A percentile compares a stretch with the other conserved stretches of the same genome.
Evolutionary conservation across 2,888 invertebrate species (phyloP).

Genomic region (Polyploca ridens): DNA sequence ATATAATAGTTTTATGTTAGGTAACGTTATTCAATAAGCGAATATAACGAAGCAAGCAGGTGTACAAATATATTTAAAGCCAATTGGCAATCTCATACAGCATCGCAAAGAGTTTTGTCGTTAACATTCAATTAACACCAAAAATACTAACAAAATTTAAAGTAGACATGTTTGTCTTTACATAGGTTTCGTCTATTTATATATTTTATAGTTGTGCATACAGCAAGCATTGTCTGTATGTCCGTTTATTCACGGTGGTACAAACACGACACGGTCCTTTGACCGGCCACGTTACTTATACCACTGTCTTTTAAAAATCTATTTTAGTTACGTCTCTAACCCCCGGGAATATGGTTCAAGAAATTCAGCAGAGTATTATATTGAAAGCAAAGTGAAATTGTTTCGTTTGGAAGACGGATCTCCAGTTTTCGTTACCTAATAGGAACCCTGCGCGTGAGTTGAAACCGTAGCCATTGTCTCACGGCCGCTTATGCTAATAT

Average conservation of each 20-base stretch:
- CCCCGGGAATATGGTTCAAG: neutral
- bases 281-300: slow-evolving; percentile 31
- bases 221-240: slow-evolving; percentile 62
- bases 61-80: neutral
- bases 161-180: slow-evolving; percentile 24
- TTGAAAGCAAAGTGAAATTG: slow-evolving; percentile 23
- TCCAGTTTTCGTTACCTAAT: slow-evolving; percentile 67
- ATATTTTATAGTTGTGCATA: slow-evolving; percentile 66
- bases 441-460: slow-evolving; percentile 70
- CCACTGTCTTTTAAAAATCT: slow-evolving; percentile 17
- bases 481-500: slow-evolving; percentile 67
- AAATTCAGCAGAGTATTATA: slow-evolving; percentile 1
- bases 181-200: slow-evolving; percentile 46
- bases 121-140: neutral
- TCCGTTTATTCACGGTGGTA: slow-evolving; percentile 78
- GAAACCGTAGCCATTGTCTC: slow-evolving; percentile 63
- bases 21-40: neutral
- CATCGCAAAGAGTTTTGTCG: neutral
- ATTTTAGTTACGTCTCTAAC: slow-evolving; percentile 31
- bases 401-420: slow-evolving; percentile 55
- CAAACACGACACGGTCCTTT: slow-evolving; percentile 71
- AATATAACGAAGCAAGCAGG: neutral
- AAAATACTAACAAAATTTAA: slow-evolving; percentile 26
- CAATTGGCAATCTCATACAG: neutral
- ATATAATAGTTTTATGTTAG: neutral